Evolutionary conservation across 1,140 invertebrate genomes (phyloP).

Genomic region (Pollicipes pollicipes): DNA sequence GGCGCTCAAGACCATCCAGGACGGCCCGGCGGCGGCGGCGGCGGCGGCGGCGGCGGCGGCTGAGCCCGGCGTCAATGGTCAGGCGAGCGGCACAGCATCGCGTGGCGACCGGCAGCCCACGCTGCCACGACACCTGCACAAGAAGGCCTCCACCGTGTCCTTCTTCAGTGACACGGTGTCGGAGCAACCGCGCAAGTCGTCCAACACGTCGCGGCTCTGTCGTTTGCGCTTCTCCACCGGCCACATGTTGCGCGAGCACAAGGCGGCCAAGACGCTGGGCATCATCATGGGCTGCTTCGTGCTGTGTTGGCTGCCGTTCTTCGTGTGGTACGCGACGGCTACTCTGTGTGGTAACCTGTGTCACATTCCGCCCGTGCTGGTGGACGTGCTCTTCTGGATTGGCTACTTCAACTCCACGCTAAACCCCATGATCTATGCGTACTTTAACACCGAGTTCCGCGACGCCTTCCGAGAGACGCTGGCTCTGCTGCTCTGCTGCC

Average conservation of each 20-base stretch:
- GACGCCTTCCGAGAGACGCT: constrained; percentile 90
- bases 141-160: background rate
- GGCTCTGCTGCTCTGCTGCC: constrained; percentile 8
- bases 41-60: background rate
- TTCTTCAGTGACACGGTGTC: background rate
- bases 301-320: constrained; percentile 86
- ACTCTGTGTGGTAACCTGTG: constrained; percentile 56
- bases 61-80: background rate
- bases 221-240: background rate
- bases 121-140: background rate
- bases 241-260: constrained; percentile 55
- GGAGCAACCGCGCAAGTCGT: background rate
- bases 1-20: background rate
- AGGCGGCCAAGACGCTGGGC: constrained; percentile 79
- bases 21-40: background rate
- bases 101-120: background rate
- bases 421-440: constrained; percentile 91
- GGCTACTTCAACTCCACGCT: constrained; percentile 82
- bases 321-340: constrained; percentile 71
- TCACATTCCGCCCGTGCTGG: constrained; percentile 59
- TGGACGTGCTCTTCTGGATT: constrained; percentile 88
- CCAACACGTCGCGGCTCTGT: background rate
- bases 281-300: constrained; percentile 43
- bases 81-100: background rate
- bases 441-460: constrained; percentile 95